Evolutionary conservation across 2,797 vertebrate genomes (phyloP), one percentile per base, ranked within the genome.

Genomic region (Danio tinwini): DNA sequence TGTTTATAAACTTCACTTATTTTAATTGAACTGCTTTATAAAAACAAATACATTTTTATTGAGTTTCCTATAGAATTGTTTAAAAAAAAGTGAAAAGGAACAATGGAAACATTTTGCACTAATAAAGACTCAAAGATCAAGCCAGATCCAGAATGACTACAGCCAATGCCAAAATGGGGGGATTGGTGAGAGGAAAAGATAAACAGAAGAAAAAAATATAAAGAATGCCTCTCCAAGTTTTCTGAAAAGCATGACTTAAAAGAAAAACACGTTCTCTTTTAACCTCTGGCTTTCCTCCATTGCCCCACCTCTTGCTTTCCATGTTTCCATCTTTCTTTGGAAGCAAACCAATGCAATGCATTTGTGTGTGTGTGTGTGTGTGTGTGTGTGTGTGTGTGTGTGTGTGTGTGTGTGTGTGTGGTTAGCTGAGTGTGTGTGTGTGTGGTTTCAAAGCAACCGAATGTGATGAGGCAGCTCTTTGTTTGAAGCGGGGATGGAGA

Each of bases 391-490:
- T 73, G 69, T 72, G 78, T 56, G 49, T 29, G 56, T 70, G 78
- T 56, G 49, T 76, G 45, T 63, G 73, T 49, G 73, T 74, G 37
- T n/a, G n/a, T n/a, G 29, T 56, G 21, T 69, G 49, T 13, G 44
- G 44, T 62, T 74, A 55, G 71, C 17, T 1, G n/a, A 47, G 37
- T 45, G 69, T 73, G 69, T 72, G 78, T 56, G 49, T 29, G 56
- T 70, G 78, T 56, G 49, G 58, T 80, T 80, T 64, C 21, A 80
- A 73, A 80, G 68, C 59, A 65, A 59, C 59, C 53, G 78, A 64
- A 72, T 76, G 67, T 81, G 82, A 83, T 83, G 82, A 81, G 73
- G 78, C 61, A 76, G 82, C 78, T 81, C 69, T 83, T 81, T 76
- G 78, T 83, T 61, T 74, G 78, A 78, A 74, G 74, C 63, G 45